These are phyloP conservation scores for Ladona fulva DNA, from an alignment of 1,140 invertebrate genomes.

Conservation along the genomic window DNA sequence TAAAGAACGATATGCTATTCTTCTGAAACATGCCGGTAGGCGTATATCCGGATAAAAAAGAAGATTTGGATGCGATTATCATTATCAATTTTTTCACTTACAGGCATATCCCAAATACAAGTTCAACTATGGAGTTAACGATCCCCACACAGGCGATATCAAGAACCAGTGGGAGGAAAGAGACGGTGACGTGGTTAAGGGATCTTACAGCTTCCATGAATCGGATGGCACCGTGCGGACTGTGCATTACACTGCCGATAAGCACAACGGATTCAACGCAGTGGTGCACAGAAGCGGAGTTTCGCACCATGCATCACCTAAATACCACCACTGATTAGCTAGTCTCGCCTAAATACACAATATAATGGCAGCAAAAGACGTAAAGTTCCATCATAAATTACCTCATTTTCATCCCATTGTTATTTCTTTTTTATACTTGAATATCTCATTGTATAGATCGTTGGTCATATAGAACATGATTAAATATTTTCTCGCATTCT, in stretches of 20 bases:
- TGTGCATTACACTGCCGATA: constrained; percentile 32
- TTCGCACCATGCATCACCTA: constrained; percentile 28
- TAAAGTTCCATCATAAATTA: too few species aligned
- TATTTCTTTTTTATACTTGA: too few species aligned
- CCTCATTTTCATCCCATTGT: too few species aligned
- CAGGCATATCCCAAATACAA: neutral
- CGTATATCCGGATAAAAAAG: too few species aligned
- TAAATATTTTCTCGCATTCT: too few species aligned
- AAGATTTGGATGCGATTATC: too few species aligned
- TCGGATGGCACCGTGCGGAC: constrained; percentile 42
- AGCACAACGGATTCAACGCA: constrained; percentile 56
- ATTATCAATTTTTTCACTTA: neutral
- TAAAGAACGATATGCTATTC: too few species aligned
- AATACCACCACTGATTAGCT: neutral
- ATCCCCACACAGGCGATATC: constrained; percentile 27
- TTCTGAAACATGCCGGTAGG: too few species aligned
- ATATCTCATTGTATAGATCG: too few species aligned
- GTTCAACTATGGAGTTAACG: constrained; percentile 20
- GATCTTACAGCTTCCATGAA: constrained; percentile 34
- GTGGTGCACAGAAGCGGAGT: constrained; percentile 45
- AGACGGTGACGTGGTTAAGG: constrained; percentile 23
- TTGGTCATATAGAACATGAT: too few species aligned
- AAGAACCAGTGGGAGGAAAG: constrained; percentile 24
- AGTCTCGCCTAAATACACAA: too few species aligned
- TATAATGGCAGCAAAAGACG: too few species aligned